Percentiles rank a stretch among this genome's conserved stretches.
phyloP scores from a whole-genome alignment of 2,888 invertebrate species.

The Hetaerina titia region DNA sequence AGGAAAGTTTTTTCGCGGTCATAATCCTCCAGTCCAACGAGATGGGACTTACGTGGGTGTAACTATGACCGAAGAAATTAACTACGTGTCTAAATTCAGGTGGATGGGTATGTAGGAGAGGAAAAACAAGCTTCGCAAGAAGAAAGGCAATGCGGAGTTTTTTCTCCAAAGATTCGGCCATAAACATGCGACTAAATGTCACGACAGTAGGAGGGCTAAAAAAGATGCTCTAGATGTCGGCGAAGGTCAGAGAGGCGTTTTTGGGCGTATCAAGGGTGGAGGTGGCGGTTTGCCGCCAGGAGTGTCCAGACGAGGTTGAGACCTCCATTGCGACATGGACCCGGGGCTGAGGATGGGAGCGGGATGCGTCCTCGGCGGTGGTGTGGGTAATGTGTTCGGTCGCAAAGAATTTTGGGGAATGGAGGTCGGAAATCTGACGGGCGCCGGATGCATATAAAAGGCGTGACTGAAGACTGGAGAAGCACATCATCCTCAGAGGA shows the following conservation, averaged over 20 bases:
- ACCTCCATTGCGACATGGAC: neutral
- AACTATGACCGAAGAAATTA: neutral
- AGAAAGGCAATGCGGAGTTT: neutral
- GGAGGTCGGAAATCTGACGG: neutral
- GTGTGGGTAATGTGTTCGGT: neutral
- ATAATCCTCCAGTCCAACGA: neutral
- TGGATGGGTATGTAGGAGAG: neutral
- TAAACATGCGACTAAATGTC: neutral
- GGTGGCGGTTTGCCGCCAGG: neutral
- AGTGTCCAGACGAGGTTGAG: neutral
- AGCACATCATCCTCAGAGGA: slow-evolving; percentile 21
- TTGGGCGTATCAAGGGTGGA: neutral
- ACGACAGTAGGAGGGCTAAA: neutral
- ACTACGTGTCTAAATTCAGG: neutral
- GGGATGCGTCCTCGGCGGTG: neutral
- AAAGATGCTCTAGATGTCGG: neutral
- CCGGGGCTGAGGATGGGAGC: neutral
- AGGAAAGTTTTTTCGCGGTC: neutral
- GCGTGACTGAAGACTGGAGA: neutral
- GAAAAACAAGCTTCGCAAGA: neutral
- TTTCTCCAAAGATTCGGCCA: neutral
- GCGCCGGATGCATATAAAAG: neutral
- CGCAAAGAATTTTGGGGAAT: neutral
- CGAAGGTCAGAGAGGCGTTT: neutral
- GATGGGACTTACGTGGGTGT: neutral